phyloP scores from a whole-genome alignment of 2,888 invertebrate genomes.

The Hirtodrosophila alboralis region DNA sequence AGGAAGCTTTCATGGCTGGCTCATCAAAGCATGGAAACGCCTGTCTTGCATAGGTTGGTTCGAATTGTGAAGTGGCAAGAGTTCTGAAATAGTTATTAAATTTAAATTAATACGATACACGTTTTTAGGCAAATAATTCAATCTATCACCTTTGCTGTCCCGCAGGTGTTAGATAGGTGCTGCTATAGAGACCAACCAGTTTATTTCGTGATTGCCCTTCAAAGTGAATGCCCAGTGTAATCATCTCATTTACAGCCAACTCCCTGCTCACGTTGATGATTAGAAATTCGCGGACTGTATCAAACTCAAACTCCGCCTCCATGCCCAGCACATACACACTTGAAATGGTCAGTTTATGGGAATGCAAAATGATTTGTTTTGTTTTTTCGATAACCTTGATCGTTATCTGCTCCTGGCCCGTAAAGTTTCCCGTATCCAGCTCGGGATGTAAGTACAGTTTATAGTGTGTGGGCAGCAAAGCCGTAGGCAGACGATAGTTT shows the following conservation, averaged over 20 bases:
- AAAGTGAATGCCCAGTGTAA: constrained; percentile 87
- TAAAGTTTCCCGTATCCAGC: constrained; percentile 85
- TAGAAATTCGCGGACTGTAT: constrained; percentile 66
- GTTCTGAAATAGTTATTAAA: constrained; percentile 85
- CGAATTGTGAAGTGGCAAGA: constrained; percentile 89
- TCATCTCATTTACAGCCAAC: constrained; percentile 79
- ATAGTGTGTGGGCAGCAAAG: constrained; percentile 87
- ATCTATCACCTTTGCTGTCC: constrained; percentile 84
- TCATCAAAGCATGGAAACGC: constrained; percentile 91
- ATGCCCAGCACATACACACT: constrained; percentile 41
- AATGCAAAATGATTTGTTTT: constrained; percentile 86
- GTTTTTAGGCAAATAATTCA: constrained; percentile 35
- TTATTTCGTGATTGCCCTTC: constrained; percentile 87
- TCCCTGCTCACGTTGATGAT: constrained; percentile 62
- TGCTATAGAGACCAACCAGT: constrained; percentile 90
- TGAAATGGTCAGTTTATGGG: constrained; percentile 85
- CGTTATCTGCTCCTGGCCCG: constrained; percentile 86
- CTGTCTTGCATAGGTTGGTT: constrained; percentile 87
- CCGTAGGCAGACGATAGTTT: constrained; percentile 85
- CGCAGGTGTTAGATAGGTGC: constrained; percentile 85
- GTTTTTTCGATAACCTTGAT: constrained; percentile 84
- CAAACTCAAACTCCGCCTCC: constrained; percentile 50
- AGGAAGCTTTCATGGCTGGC: constrained; percentile 88
- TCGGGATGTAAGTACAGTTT: constrained; percentile 88
- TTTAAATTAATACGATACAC: constrained; percentile 36